Conservation (phyloP, 1,140 invertebrate species). For the Acromyrmex heyeri region DNA sequence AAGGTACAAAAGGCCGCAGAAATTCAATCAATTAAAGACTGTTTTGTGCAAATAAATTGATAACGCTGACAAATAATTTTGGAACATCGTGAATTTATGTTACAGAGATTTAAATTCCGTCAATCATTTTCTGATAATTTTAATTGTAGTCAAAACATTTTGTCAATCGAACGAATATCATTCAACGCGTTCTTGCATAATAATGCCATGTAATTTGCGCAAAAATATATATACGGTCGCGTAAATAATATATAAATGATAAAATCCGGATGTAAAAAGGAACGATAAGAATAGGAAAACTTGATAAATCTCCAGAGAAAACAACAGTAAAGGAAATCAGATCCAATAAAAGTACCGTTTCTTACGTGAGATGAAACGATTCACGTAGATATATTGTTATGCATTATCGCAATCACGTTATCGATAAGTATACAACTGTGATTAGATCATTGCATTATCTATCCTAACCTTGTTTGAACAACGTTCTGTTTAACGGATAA, state of each 20-base stretch:
- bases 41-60: neutral
- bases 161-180: neutral
- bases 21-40: neutral
- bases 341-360: neutral
- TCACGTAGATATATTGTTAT: constrained; percentile 14
- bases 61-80: constrained; percentile 11
- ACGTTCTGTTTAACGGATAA: neutral
- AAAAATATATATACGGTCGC: neutral
- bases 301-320: neutral
- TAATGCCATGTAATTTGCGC: neutral
- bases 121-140: neutral
- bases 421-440: constrained; percentile 42
- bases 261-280: neutral
- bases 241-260: neutral
- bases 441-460: constrained; percentile 47
- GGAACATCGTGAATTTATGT: neutral
- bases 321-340: neutral
- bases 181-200: neutral
- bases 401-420: constrained; percentile 32
- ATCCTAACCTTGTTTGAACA: neutral
- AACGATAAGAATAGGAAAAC: neutral
- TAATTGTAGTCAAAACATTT: constrained; percentile 9
- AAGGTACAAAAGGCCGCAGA: neutral
- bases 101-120: constrained; percentile 4
- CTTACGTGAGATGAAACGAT: neutral